Conservation (phyloP, 2,888 invertebrate species). For the Cancer borealis region DNA sequence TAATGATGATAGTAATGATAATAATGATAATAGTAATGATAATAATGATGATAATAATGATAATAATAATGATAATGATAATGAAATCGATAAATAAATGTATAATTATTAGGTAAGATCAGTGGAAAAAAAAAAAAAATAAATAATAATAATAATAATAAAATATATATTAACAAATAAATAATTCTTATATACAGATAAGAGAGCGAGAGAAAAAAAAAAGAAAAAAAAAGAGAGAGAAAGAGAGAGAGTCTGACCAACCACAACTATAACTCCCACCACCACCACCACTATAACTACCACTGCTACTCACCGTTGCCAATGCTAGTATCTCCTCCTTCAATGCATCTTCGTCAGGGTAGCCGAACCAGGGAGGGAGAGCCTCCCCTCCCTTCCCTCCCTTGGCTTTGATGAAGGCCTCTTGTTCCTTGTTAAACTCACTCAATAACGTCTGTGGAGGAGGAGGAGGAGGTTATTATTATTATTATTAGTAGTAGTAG, state of each 20-base stretch:
- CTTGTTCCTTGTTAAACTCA: conserved; percentile 98
- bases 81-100: too few species aligned
- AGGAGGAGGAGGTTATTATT: background rate
- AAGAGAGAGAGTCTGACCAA: background rate
- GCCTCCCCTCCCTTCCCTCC: conserved; percentile 75
- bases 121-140: too few species aligned
- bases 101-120: too few species aligned
- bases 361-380: conserved; percentile 88
- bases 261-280: background rate
- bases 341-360: conserved; percentile 91
- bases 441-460: conserved; percentile 92
- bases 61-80: too few species aligned
- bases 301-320: conserved; percentile 67
- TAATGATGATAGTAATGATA: too few species aligned
- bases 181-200: too few species aligned
- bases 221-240: background rate
- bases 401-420: conserved; percentile 95
- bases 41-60: too few species aligned
- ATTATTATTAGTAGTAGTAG: background rate
- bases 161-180: too few species aligned
- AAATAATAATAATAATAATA: too few species aligned
- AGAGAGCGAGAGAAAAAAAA: conserved; percentile 33
- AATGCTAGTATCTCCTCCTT: conserved; percentile 77
- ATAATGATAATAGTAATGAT: too few species aligned
- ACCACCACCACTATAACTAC: too few species aligned